Evolutionary conservation across 2,888 invertebrate genomes (phyloP), one percentile per base, ranked within the genome.

Genomic region (Oscheius sp.): DNA sequence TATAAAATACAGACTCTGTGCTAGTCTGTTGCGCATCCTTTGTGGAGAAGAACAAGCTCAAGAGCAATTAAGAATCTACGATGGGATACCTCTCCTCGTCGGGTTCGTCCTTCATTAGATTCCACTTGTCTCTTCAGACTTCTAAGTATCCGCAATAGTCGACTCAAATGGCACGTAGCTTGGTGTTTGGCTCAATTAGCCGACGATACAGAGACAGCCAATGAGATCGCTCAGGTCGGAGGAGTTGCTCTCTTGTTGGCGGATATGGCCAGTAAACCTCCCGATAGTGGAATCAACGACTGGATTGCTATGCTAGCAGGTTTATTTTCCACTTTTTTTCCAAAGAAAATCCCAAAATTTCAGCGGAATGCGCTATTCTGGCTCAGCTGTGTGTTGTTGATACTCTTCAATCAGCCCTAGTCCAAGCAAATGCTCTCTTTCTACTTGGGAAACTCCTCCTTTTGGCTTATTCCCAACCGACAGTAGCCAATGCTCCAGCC

Each of bases 161-260:
- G 87, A 37, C 79, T 89, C 50, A 83, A 88, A 65, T 87, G 87
- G 86, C 87, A 88, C 70, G 84, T 88, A 6, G 87, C 88, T 8
- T 88, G 88, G 88, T 87, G 88, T 70, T 78, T 89, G 29, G 88
- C 87, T 0, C 87, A 87, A 70, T 77, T 89, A 65, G 87, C 88
- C 72, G 86, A 87, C 25, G 87, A 88, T 75, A 78, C 79, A n/a
- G 88, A 88, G 27, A 61, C 61, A 1, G 61, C 61, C 1, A 37
- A 46, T 46, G 27, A 76, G 71, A 76, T 80, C 57, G 82, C 88
- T 46, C 85, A 86, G 73, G 82, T 87, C 64, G 88, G 88, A 4
- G 88, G 88, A 2, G 87, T 89, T 31, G 87, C 87, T 3, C 82
- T 88, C 2, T 79, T 89, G 0, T 80, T 89, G 12, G 83, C 87